Conservation (phyloP, 2,797 vertebrate species). For the Anas bernieri region DNA sequence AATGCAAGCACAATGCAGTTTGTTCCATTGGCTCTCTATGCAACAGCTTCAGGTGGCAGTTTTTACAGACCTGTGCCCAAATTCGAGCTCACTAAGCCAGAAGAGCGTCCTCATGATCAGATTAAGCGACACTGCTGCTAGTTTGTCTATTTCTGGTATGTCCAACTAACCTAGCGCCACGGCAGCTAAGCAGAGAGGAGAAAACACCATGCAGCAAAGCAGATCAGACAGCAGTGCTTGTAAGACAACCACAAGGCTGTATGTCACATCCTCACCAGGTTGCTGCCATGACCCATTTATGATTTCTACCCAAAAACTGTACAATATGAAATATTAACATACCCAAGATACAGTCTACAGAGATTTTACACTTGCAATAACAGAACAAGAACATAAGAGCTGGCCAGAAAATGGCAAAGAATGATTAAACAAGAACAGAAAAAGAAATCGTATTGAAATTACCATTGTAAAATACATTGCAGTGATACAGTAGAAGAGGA, state of each 20-base stretch:
- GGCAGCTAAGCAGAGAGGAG: constrained; percentile 41
- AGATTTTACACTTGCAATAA: background rate
- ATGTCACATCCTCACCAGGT: constrained; percentile 19
- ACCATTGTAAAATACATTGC: background rate
- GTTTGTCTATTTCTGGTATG: constrained; percentile 20
- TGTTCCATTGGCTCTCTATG: background rate
- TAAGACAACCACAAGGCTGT: constrained; percentile 14
- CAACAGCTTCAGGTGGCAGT: background rate
- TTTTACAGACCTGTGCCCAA: background rate
- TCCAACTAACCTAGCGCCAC: constrained; percentile 35
- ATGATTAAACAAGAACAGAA: background rate
- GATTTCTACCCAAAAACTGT: constrained; percentile 8
- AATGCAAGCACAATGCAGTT: background rate
- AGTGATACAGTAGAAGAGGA: constrained; percentile 11
- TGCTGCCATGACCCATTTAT: constrained; percentile 47
- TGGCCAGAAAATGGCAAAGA: background rate
- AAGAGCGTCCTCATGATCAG: background rate
- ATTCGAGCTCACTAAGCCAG: background rate
- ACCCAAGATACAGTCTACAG: background rate
- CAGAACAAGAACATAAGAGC: background rate
- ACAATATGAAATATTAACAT: background rate
- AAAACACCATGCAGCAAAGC: background rate
- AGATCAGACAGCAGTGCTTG: background rate
- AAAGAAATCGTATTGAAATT: constrained; percentile 1
- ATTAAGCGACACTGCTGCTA: background rate